Evolutionary conservation across 2,888 invertebrate species (phyloP).

Genomic region (Prenolepis imparis): DNA sequence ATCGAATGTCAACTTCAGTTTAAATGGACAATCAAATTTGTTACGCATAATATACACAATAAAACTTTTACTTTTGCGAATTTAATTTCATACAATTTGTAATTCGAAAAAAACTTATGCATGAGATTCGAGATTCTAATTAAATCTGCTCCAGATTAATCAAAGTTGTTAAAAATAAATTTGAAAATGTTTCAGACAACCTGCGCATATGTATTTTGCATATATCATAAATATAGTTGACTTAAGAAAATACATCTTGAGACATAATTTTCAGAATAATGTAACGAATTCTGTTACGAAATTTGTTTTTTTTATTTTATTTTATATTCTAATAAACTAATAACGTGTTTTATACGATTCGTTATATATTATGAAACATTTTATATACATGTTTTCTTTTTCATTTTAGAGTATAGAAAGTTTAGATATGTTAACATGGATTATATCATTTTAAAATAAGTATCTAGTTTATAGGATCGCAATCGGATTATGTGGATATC

Average conservation of each 20-base stretch:
- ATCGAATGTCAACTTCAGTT: background rate
- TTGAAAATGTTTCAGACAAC: background rate
- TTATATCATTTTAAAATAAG: slow-evolving; percentile 53
- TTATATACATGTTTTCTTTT: slow-evolving; percentile 36
- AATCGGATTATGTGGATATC: slow-evolving; percentile 7
- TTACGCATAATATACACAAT: background rate
- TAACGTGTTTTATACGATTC: background rate
- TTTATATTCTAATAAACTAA: slow-evolving; percentile 5
- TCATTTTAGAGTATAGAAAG: slow-evolving; percentile 40
- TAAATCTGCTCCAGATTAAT: background rate
- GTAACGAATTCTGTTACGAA: slow-evolving; percentile 19
- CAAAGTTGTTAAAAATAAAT: background rate
- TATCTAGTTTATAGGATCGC: slow-evolving; percentile 39
- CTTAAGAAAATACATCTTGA: background rate
- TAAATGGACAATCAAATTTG: background rate
- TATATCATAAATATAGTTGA: background rate
- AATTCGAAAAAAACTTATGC: background rate
- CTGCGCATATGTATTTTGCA: slow-evolving; percentile 21
- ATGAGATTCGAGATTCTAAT: background rate
- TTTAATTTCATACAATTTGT: background rate
- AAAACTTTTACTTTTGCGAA: background rate
- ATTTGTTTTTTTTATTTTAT: slow-evolving; percentile 15
- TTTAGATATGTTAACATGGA: slow-evolving; percentile 34
- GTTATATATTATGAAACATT: slow-evolving; percentile 19
- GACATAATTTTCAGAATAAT: background rate